Base-by-base conservation (phyloP, 1,140 invertebrate species). In the Aricia agestis region DNA sequence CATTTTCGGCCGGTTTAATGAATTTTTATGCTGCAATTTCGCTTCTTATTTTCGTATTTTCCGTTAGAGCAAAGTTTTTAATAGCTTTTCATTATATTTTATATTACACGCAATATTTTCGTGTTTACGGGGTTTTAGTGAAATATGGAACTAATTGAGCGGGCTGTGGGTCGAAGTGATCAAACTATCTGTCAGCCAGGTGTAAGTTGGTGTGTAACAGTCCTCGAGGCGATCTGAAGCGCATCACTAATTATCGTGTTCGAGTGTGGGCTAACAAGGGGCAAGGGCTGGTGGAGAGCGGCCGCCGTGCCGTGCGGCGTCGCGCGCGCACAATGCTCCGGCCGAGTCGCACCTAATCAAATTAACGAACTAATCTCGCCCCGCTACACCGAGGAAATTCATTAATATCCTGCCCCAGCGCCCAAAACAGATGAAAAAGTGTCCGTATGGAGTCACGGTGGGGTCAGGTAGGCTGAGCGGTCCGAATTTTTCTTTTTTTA, bases 341-440 rank as follows among this genome's bases (percentile, higher is more conserved):
- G 74, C 45, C 45, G 45, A 13, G 45, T 52, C 45, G 76, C 68
- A 79, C 75, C 80, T 90, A 88, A 90, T 88, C 81, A 80, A 79
- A 88, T 90, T 86, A 88, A 69, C 81, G 80, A 85, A 86, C 86
- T 85, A 87, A 90, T 90, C 82, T 80, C 80, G 78, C 72, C 77
- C 76, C 74, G 81, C 76, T 84, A 72, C 73, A 79, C 76, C 75
- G 82, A 85, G 87, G 87, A 90, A 90, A 90, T 90, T 83, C 85
- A 87, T 85, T 90, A 90, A 90, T 90, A 88, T 90, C 87, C 87
- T 90, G 85, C 77, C 78, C 77, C 72, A 78, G 74, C 73, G 76
- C 68, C 78, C 32, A 69, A 75, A 78, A 76, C 76, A 75, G 82
- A 85, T 79, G 79, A 82, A 87, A 84, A 87, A 86, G 76, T 82